phyloP scores from a whole-genome alignment of 2,797 vertebrate species.

The Hylomyscus alleni region DNA sequence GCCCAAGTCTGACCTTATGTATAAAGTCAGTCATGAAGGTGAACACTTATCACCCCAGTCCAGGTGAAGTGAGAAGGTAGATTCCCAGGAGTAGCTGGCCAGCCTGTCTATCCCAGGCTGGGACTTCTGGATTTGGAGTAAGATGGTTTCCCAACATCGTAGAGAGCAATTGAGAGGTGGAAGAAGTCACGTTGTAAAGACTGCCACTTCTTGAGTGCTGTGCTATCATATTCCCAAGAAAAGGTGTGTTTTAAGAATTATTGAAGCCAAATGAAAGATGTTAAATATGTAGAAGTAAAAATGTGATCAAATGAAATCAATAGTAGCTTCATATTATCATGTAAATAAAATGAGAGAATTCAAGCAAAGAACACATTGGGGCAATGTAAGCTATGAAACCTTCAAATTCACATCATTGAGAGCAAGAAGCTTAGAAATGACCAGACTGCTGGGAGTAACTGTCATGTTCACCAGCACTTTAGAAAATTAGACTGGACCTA shows the following conservation, averaged over 20 bases:
- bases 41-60: not conserved
- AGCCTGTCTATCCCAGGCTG: no score
- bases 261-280: slow-evolving; percentile 55
- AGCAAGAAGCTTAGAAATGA: slow-evolving; percentile 67
- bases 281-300: slow-evolving; percentile 50
- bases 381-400: slow-evolving; percentile 69
- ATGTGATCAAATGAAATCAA: slow-evolving; percentile 53
- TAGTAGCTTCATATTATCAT: slow-evolving; percentile 52
- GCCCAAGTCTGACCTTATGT: not conserved
- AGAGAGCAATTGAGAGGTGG: not conserved
- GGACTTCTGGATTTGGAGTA: not conserved
- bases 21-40: not conserved
- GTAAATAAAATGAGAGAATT: slow-evolving; percentile 61
- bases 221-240: slow-evolving; percentile 49
- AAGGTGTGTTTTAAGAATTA: slow-evolving; percentile 53
- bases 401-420: slow-evolving; percentile 63
- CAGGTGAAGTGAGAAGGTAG: not conserved
- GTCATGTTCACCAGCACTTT: slow-evolving; percentile 21
- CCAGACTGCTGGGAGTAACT: slow-evolving; percentile 69
- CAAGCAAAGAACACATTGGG: slow-evolving; percentile 43
- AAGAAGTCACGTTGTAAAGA: slow-evolving; percentile 46
- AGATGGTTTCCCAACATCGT: not conserved
- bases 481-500: slow-evolving; percentile 68
- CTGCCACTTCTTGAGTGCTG: slow-evolving; percentile 23
- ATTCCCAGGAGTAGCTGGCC: not conserved